Evolutionary conservation across 1,140 invertebrate genomes (phyloP).

Genomic region (Drosophila orena): DNA sequence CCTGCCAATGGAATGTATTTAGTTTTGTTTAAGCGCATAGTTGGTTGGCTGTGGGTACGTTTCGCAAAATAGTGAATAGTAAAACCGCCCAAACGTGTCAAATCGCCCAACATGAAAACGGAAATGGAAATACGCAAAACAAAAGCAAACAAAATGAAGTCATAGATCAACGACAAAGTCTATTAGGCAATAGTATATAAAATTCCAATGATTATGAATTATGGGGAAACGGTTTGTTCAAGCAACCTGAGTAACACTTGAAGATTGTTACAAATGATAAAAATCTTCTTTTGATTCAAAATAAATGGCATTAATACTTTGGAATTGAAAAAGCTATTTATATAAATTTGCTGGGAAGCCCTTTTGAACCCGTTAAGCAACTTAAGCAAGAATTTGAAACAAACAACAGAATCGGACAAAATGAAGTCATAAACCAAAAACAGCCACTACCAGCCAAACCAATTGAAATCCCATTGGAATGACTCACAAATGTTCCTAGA

Average conservation of each 20-base stretch:
- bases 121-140: slow-evolving; percentile 44
- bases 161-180: slow-evolving; percentile 39
- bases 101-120: slow-evolving; percentile 46
- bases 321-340: not conserved
- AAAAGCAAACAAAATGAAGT: slow-evolving; percentile 42
- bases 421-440: slow-evolving; percentile 45
- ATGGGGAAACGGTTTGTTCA: slow-evolving; percentile 16
- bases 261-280: slow-evolving; percentile 21
- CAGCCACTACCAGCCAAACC: slow-evolving; percentile 5
- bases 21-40: not conserved
- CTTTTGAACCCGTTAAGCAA: not conserved
- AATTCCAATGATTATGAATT: slow-evolving; percentile 19
- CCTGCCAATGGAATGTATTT: too few relatives aligned
- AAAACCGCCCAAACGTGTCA: slow-evolving; percentile 63
- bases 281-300: slow-evolving; percentile 14
- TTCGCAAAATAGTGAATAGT: slow-evolving; percentile 39
- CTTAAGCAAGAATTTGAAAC: slow-evolving; percentile 3
- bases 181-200: slow-evolving; percentile 4
- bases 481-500: not conserved
- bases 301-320: not conserved
- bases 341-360: not conserved
- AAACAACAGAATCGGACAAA: slow-evolving; percentile 5
- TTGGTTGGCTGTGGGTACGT: slow-evolving; percentile 9
- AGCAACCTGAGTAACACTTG: slow-evolving; percentile 8
- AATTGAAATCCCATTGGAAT: slow-evolving; percentile 21